Evolutionary conservation across 2,113 vertebrate species (phyloP), one percentile per base, ranked within the genome.

Genomic region (Pogonocichla stellata): DNA sequence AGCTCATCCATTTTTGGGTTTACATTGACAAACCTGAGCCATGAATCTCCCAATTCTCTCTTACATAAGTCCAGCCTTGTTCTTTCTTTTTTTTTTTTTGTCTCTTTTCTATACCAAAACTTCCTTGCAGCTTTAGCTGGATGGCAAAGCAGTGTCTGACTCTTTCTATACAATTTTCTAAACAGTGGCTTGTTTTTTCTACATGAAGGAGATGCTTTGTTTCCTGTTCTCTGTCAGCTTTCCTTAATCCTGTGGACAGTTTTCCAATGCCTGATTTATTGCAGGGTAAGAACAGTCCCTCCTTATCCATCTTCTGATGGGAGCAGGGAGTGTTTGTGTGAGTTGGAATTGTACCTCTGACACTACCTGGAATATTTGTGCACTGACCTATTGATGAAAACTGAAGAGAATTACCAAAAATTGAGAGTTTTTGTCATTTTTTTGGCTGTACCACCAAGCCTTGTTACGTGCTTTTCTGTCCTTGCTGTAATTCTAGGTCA

Each of bases 11-110:
- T 91, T 96, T 96, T 92, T 69, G 88, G 94, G 86, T 95, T 96
- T 96, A 92, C 73, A 18, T 75, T 65, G 58, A 88, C 86, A 62
- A 88, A 93, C 91, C 90, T 97, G 93, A 96, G 96, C 96, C 96
- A 92, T 87, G 47, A 83, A 38, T 88, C 87, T 94, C 95, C 72
- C 78, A 25, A 0, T 60, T 47, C 47, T n/a, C 43, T 47, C 80
- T 25, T 77, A 11, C 0, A 1, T 24, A 86, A 86, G 64, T 92
- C 66, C 79, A 51, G 40, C 88, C 83, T 90, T 69, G 45, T 90
- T 82, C 48, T 29, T 65, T 40, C 62, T 43, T 54, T 62, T 89
- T 81, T 47, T n/a, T 64, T 40, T 70, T 45, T 58, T 62, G 62
- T 88, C 77, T 80, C 64, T 88, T 92, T 95, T 88, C 65, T 86